phyloP scores from a whole-genome alignment of 2,113 vertebrate genomes.

The Protobothrops mucrosquamatus region DNA sequence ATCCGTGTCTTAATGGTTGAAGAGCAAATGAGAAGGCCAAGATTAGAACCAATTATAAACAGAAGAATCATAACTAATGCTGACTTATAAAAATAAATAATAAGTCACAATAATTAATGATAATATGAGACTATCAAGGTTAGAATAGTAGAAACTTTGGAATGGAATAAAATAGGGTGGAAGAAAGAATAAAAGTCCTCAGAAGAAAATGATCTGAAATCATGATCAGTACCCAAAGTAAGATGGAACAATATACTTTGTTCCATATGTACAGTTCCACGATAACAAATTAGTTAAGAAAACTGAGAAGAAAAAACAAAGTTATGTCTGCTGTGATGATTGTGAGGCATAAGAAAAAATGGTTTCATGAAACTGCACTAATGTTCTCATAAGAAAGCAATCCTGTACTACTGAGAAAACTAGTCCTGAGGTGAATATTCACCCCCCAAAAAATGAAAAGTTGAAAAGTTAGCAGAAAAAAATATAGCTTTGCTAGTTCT shows the following conservation, averaged over 20 bases:
- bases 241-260: neutral
- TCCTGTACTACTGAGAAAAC: neutral
- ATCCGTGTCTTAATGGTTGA: neutral
- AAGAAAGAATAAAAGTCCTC: neutral
- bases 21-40: neutral
- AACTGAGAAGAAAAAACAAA: neutral
- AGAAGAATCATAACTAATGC: neutral
- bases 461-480: neutral
- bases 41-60: neutral
- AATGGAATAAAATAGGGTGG: neutral
- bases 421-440: neutral
- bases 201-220: neutral
- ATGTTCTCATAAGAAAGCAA: neutral
- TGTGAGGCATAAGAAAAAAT: neutral
- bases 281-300: neutral
- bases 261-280: neutral
- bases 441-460: neutral
- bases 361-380: neutral
- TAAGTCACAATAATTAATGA: neutral
- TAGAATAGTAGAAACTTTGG: neutral
- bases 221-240: neutral
- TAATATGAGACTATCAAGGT: neutral
- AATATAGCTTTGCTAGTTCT: neutral
- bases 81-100: neutral
- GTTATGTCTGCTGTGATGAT: neutral